A percentile compares a stretch with the other conserved stretches of the same genome.
Evolutionary conservation across 2,888 invertebrate genomes (phyloP).

Genomic region (Trisateles emortualis): DNA sequence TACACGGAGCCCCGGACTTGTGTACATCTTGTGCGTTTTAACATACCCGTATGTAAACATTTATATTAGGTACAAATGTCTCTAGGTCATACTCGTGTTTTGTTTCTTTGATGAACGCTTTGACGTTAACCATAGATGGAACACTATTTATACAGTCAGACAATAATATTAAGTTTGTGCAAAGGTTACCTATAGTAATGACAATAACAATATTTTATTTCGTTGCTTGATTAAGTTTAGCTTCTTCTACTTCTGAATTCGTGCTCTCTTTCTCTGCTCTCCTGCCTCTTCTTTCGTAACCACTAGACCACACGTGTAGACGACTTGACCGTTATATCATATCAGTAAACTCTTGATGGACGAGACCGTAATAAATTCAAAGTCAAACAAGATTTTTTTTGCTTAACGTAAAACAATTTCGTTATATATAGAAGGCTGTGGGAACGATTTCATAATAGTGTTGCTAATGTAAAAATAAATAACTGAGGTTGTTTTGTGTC

Average conservation of each 20-base stretch:
- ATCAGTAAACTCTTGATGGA: no score
- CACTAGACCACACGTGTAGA: no score
- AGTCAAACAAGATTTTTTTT: constrained; percentile 1
- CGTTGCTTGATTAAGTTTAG: no score
- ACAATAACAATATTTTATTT: no score
- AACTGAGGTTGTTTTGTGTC: constrained; percentile 9
- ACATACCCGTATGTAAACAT: background rate
- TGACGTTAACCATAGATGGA: no score
- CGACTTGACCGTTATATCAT: no score
- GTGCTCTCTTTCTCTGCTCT: no score
- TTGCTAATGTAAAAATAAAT: constrained; percentile 11
- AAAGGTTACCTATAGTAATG: no score
- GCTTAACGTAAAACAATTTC: constrained; percentile 3
- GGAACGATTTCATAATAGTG: constrained; percentile 5
- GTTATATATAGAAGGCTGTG: constrained; percentile 8
- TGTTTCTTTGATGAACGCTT: background rate
- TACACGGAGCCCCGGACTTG: background rate
- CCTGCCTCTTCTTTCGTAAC: no score
- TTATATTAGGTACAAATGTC: background rate
- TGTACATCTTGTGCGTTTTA: background rate
- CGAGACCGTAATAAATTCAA: constrained; percentile 4
- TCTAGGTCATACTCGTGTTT: background rate
- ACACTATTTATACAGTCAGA: no score
- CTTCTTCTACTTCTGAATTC: no score
- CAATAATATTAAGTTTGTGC: no score